Evolutionary conservation across 2,797 vertebrate genomes (phyloP).

Genomic region (Helostoma temminkii): DNA sequence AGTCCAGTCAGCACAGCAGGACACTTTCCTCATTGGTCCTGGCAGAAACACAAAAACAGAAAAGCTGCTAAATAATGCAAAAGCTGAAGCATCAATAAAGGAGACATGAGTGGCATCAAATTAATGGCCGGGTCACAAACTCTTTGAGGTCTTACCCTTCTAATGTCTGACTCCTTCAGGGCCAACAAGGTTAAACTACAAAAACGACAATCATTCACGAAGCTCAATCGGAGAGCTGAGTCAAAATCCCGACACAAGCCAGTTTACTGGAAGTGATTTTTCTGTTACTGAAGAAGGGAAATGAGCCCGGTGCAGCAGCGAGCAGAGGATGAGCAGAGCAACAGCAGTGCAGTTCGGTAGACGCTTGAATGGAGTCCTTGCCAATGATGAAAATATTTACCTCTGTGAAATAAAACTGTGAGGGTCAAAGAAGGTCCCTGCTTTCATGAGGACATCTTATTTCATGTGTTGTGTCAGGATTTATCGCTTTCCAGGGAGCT

Average conservation of each 20-base stretch:
- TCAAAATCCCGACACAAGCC: conserved; percentile 17
- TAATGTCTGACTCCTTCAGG: conserved; percentile 58
- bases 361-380: conserved; percentile 38
- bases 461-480: conserved; percentile 65
- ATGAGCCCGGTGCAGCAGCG: conserved; percentile 11
- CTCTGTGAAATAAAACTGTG: conserved; percentile 56
- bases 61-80: conserved; percentile 81
- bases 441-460: conserved; percentile 67
- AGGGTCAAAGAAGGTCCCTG: conserved; percentile 51
- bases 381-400: conserved; percentile 68
- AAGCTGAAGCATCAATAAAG: conserved; percentile 66
- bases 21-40: conserved; percentile 62
- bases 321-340: conserved; percentile 13
- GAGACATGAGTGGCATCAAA: conserved; percentile 68
- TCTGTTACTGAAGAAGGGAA: conserved; percentile 7
- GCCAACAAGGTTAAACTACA: conserved; percentile 63
- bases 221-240: conserved; percentile 26
- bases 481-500: conserved; percentile 60
- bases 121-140: conserved; percentile 73
- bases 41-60: conserved; percentile 74
- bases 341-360: conserved; percentile 7
- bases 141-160: conserved; percentile 57
- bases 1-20: conserved; percentile 70
- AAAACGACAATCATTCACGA: conserved; percentile 46
- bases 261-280: conserved; percentile 40